Percentiles rank a stretch among this genome's conserved stretches.
These are phyloP conservation scores for Cetoscarus ocellatus DNA, from an alignment of 2,797 vertebrate genomes.

Conservation along the genomic window DNA sequence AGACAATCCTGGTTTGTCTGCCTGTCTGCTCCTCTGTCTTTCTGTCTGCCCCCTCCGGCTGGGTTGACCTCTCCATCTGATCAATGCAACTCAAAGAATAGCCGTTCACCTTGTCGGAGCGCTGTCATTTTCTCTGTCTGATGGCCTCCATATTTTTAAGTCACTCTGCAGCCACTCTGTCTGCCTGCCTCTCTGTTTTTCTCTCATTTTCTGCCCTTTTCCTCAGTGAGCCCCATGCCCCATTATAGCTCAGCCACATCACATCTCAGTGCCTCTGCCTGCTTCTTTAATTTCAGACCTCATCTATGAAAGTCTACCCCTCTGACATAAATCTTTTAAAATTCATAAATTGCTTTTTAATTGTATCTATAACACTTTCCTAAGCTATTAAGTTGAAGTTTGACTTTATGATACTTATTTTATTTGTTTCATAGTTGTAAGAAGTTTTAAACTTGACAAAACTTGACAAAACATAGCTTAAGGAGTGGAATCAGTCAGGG, in stretches of 20 bases:
- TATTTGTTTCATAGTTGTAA: background rate
- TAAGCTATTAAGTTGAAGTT: background rate
- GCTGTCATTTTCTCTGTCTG: conserved; percentile 46
- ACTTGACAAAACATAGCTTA: too few relatives aligned
- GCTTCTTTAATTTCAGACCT: conserved; percentile 33
- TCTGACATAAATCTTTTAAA: conserved; percentile 5
- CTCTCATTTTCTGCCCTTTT: conserved; percentile 28
- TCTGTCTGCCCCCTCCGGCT: conserved; percentile 40
- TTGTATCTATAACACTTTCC: conserved; percentile 4
- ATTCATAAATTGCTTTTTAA: background rate
- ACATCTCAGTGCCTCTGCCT: conserved; percentile 24
- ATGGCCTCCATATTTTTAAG: background rate
- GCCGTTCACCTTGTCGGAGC: conserved; percentile 37
- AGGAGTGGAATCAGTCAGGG: too few relatives aligned
- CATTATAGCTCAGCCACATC: conserved; percentile 36
- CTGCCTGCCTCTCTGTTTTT: conserved; percentile 16
- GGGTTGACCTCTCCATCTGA: conserved; percentile 59
- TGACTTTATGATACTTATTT: background rate
- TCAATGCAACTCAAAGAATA: conserved; percentile 53
- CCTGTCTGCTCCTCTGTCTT: conserved; percentile 38
- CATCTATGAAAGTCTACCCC: conserved; percentile 1
- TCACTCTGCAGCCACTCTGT: conserved; percentile 13
- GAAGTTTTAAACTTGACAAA: background rate
- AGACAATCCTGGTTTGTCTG: conserved; percentile 35
- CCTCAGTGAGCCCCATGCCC: conserved; percentile 13